Conservation (phyloP, 2,888 invertebrate genomes). For the Halictus ligatus region DNA sequence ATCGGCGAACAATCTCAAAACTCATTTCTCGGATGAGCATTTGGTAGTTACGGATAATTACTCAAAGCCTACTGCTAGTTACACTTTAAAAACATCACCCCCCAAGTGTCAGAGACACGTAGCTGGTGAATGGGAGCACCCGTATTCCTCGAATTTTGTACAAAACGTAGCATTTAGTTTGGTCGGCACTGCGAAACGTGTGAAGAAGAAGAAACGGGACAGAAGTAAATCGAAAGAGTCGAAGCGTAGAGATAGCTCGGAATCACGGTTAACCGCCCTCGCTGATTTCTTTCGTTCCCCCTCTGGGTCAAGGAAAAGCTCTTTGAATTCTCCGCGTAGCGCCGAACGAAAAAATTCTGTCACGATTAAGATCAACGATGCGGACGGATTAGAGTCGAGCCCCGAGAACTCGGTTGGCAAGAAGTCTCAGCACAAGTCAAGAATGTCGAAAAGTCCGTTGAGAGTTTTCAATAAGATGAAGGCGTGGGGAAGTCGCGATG, state of each 20-base stretch:
- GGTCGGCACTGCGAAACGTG: slow-evolving; percentile 79
- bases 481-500: slow-evolving; percentile 81
- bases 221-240: slow-evolving; percentile 82
- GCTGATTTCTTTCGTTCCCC: slow-evolving; percentile 83
- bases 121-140: slow-evolving; percentile 68
- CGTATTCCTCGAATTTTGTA: slow-evolving; percentile 75
- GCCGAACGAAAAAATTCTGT: slow-evolving; percentile 78
- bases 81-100: slow-evolving; percentile 55
- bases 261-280: slow-evolving; percentile 79
- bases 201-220: slow-evolving; percentile 80
- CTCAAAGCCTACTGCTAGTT: slow-evolving; percentile 48
- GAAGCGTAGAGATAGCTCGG: slow-evolving; percentile 82
- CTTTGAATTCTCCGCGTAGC: slow-evolving; percentile 76
- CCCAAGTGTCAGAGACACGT: slow-evolving; percentile 57
- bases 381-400: slow-evolving; percentile 79
- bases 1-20: slow-evolving; percentile 60
- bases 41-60: slow-evolving; percentile 63
- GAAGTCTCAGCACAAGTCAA: slow-evolving; percentile 77
- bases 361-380: slow-evolving; percentile 77
- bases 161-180: slow-evolving; percentile 77
- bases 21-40: slow-evolving; percentile 66
- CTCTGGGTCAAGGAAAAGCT: slow-evolving; percentile 81
- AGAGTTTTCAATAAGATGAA: slow-evolving; percentile 80
- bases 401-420: slow-evolving; percentile 79
- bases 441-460: slow-evolving; percentile 81